phyloP scores from a whole-genome alignment of 1,140 invertebrate species.

The Drosophila azteca region DNA sequence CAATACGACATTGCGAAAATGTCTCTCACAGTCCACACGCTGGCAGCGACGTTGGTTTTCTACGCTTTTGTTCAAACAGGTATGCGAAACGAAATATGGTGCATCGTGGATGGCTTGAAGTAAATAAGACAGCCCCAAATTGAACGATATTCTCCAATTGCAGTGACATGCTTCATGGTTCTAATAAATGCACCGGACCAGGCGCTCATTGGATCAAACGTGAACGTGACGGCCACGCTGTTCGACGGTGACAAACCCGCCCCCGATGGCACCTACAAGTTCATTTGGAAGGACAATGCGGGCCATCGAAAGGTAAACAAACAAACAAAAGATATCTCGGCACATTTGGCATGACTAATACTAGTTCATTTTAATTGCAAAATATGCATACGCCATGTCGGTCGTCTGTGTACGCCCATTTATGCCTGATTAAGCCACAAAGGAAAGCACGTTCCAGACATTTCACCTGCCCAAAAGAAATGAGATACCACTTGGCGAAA shows the following conservation, averaged over 20 bases:
- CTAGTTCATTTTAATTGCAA: no score
- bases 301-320: slow-evolving; percentile 57
- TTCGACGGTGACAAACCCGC: slow-evolving; percentile 62
- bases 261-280: slow-evolving; percentile 42
- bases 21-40: slow-evolving; percentile 13
- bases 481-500: no score
- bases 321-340: slow-evolving; percentile 9
- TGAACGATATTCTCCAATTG: slow-evolving; percentile 11
- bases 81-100: slow-evolving; percentile 6
- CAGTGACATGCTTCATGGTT: slow-evolving; percentile 59
- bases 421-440: no score
- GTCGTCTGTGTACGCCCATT: no score
- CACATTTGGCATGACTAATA: slow-evolving; percentile 18
- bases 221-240: slow-evolving; percentile 65
- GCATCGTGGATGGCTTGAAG: slow-evolving; percentile 5
- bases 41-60: slow-evolving; percentile 34
- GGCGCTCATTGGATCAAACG: slow-evolving; percentile 56
- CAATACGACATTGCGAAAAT: slow-evolving; percentile 48
- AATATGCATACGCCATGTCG: no score
- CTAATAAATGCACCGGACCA: slow-evolving; percentile 55
- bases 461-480: no score
- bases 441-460: no score
- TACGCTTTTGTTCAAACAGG: slow-evolving; percentile 53
- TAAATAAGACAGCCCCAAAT: slow-evolving; percentile 29
- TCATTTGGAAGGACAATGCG: slow-evolving; percentile 57